Conservation (phyloP, 2,113 vertebrate genomes). For the Thinocorus orbignyianus region DNA sequence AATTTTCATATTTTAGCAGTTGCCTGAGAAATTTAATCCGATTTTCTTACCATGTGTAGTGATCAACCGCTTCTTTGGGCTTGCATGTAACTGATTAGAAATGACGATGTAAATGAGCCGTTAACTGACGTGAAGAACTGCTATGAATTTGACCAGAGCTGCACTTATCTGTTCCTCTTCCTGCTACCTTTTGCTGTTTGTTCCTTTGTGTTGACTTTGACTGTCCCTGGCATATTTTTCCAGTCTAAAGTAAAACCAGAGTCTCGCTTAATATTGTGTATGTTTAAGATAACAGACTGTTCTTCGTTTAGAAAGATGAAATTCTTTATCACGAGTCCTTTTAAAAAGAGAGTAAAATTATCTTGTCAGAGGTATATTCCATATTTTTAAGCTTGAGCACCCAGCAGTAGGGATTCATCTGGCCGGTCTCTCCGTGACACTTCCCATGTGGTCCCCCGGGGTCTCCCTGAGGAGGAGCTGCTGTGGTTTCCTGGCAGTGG, state of each 20-base stretch:
- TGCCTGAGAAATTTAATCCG: constrained; percentile 82
- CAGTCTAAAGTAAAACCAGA: constrained; percentile 77
- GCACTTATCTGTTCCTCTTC: constrained; percentile 82
- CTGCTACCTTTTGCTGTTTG: constrained; percentile 74
- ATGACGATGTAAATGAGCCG: constrained; percentile 83
- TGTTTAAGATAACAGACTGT: constrained; percentile 74
- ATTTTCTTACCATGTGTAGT: constrained; percentile 88
- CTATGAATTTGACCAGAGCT: constrained; percentile 87
- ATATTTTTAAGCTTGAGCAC: constrained; percentile 64
- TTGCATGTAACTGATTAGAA: constrained; percentile 90
- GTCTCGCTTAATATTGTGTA: constrained; percentile 77
- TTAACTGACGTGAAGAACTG: constrained; percentile 79
- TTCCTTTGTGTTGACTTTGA: constrained; percentile 80
- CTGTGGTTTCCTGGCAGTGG: constrained; percentile 63
- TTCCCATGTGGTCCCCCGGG: constrained; percentile 41
- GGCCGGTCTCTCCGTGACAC: constrained; percentile 51
- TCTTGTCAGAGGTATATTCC: constrained; percentile 53
- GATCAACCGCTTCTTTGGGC: constrained; percentile 85
- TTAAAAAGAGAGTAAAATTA: constrained; percentile 68
- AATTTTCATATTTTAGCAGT: constrained; percentile 86
- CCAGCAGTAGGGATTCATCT: constrained; percentile 39
- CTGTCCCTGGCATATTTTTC: constrained; percentile 77
- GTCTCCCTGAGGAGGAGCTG: constrained; percentile 45
- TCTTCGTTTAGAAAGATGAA: constrained; percentile 65
- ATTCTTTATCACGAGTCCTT: constrained; percentile 63